A percentile compares a stretch with the other conserved stretches of the same genome.
These are phyloP conservation scores for Spondyliosoma cantharus DNA, from an alignment of 2,797 vertebrate genomes.

Conservation along the genomic window DNA sequence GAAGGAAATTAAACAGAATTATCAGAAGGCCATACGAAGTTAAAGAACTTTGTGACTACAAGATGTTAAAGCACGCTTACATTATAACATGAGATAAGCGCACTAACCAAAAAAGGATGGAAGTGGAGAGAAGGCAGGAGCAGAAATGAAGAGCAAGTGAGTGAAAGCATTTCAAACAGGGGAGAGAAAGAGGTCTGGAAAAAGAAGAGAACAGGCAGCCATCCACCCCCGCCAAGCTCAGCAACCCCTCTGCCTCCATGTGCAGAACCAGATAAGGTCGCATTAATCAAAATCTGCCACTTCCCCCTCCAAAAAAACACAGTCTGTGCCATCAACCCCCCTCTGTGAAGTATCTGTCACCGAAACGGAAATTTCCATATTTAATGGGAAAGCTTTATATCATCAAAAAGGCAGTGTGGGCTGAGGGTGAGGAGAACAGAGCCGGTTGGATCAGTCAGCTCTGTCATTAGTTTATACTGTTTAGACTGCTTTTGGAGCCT, in stretches of 20 bases:
- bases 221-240: constrained; percentile 80
- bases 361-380: constrained; percentile 94
- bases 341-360: constrained; percentile 88
- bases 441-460: constrained; percentile 80
- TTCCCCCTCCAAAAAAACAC: constrained; percentile 78
- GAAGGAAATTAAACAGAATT: constrained; percentile 78
- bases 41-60: constrained; percentile 36
- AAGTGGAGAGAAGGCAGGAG: constrained; percentile 32
- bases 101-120: constrained; percentile 27
- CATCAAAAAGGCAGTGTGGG: constrained; percentile 86
- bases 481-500: constrained; percentile 51
- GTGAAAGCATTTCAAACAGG: constrained; percentile 52
- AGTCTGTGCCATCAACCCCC: constrained; percentile 82
- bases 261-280: constrained; percentile 88
- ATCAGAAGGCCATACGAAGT: constrained; percentile 68
- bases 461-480: constrained; percentile 70
- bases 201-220: constrained; percentile 69
- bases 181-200: constrained; percentile 55
- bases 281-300: constrained; percentile 86
- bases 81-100: constrained; percentile 29
- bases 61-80: constrained; percentile 53
- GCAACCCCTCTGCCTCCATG: constrained; percentile 80
- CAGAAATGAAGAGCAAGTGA: constrained; percentile 42
- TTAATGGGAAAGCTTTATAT: constrained; percentile 96
- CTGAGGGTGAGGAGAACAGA: constrained; percentile 84